Evolutionary conservation across 1,140 invertebrate species (phyloP).

Genomic region (Leptinotarsa undecemlineata): DNA sequence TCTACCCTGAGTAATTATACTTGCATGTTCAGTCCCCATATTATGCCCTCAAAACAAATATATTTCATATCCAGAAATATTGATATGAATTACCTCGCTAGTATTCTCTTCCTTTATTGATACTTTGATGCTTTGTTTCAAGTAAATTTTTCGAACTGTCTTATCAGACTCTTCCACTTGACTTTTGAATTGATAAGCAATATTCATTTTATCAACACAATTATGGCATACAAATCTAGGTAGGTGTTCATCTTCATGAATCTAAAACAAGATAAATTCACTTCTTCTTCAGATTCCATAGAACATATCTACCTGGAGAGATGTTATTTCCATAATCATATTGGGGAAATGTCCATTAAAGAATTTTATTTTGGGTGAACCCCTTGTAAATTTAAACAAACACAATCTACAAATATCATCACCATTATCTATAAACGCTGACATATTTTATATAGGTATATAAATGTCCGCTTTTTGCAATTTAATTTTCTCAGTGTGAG

Average conservation of each 20-base stretch:
- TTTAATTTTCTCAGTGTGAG: too few species aligned
- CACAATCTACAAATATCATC: background rate
- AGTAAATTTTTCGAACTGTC: background rate
- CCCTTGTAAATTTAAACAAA: background rate
- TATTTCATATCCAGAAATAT: background rate
- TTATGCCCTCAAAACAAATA: background rate
- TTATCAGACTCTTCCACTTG: background rate
- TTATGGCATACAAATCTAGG: constrained; percentile 12
- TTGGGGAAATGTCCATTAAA: background rate
- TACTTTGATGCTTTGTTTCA: background rate
- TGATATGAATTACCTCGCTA: background rate
- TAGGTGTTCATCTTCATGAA: constrained; percentile 11
- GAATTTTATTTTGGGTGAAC: background rate
- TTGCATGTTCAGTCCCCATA: background rate
- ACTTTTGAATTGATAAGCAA: constrained; percentile 1
- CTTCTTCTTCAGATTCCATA: background rate
- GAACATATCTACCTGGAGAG: background rate
- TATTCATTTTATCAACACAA: constrained; percentile 11
- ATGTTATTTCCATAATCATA: background rate
- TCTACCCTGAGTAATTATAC: too few species aligned
- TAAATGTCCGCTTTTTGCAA: too few species aligned
- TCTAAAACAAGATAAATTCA: constrained; percentile 10
- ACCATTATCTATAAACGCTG: background rate
- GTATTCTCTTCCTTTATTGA: too few species aligned
- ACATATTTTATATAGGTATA: too few species aligned